Conservation (phyloP, 2,113 vertebrate genomes). For the Notarius quadriscutis region DNA sequence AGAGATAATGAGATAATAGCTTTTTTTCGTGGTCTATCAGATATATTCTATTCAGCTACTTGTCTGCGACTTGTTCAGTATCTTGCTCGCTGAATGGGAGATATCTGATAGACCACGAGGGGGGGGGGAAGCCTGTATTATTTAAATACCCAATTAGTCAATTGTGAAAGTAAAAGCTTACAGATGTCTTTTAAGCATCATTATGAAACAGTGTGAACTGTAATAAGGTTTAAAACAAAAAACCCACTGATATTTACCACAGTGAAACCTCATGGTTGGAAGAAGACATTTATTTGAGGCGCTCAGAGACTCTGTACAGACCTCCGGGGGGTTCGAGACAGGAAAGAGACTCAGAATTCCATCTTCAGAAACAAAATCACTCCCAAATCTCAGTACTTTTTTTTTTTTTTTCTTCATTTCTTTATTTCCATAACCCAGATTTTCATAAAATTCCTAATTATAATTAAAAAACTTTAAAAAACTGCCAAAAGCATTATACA, state of each 20-base stretch:
- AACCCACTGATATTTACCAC: background rate
- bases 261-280: background rate
- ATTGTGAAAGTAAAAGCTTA: background rate
- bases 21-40: no score
- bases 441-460: slow-evolving; percentile 50
- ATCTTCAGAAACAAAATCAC: slow-evolving; percentile 6
- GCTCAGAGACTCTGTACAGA: slow-evolving; percentile 33
- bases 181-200: background rate
- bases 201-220: background rate
- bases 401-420: slow-evolving; percentile 35
- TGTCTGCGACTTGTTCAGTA: no score
- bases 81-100: no score
- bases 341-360: background rate
- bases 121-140: no score
- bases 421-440: slow-evolving; percentile 55
- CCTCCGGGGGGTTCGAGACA: background rate
- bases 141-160: background rate
- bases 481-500: slow-evolving; percentile 46
- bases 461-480: slow-evolving; percentile 35
- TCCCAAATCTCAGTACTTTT: slow-evolving; percentile 1
- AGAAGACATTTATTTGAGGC: slow-evolving; percentile 24
- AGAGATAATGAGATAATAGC: no score
- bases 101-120: no score
- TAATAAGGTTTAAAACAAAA: background rate
- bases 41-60: no score